Conservation (phyloP, 1,140 invertebrate genomes). For the Heterodera schachtii region DNA sequence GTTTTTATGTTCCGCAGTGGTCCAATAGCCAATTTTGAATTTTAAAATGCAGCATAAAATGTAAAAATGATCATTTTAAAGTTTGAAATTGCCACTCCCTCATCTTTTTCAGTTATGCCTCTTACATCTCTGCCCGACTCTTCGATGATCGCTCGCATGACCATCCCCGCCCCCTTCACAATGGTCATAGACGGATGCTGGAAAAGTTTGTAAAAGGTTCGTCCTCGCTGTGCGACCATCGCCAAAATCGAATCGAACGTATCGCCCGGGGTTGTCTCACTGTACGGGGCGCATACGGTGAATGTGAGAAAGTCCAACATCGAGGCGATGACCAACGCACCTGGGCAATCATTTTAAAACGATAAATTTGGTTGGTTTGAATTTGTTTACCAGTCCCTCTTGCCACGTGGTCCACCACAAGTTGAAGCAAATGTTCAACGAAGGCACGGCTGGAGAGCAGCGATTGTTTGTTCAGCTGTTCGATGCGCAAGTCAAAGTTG, state of each 20-base stretch:
- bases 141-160: slow-evolving; percentile 93
- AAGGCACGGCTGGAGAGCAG: slow-evolving; percentile 88
- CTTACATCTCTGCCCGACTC: slow-evolving; percentile 84
- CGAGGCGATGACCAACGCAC: slow-evolving; percentile 75
- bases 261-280: slow-evolving; percentile 95
- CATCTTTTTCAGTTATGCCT: not conserved
- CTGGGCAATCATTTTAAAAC: slow-evolving; percentile 75
- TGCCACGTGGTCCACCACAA: slow-evolving; percentile 91
- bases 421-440: slow-evolving; percentile 86
- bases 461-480: slow-evolving; percentile 95
- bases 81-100: too few species aligned
- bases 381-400: slow-evolving; percentile 22
- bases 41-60: too few species aligned
- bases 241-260: slow-evolving; percentile 92
- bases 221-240: slow-evolving; percentile 86
- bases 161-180: slow-evolving; percentile 93
- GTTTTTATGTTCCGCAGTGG: too few species aligned
- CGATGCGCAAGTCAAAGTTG: slow-evolving; percentile 87
- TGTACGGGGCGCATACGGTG: slow-evolving; percentile 95
- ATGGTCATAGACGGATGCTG: slow-evolving; percentile 95
- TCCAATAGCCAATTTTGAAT: too few species aligned
- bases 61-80: too few species aligned
- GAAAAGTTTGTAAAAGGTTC: slow-evolving; percentile 88
- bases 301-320: slow-evolving; percentile 99
- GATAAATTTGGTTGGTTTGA: not conserved